A percentile compares a stretch with the other conserved stretches of the same genome.
Evolutionary conservation across 2,113 vertebrate species (phyloP).

Genomic region (Spermophilus dauricus): DNA sequence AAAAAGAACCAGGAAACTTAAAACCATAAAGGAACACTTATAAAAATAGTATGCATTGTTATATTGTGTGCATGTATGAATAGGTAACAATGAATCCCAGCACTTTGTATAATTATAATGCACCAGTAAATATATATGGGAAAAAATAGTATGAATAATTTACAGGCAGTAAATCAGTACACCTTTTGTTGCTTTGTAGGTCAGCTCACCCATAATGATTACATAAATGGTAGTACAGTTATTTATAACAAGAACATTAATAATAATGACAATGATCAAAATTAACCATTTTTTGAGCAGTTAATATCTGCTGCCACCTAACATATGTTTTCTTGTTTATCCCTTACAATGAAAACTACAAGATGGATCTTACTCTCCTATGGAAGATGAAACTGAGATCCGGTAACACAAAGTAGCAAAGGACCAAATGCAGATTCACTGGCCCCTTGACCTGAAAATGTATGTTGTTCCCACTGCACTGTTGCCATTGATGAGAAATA

Average conservation of each 20-base stretch:
- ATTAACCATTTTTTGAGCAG: not conserved
- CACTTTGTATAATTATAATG: too few relatives aligned
- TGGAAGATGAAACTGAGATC: conserved; percentile 37
- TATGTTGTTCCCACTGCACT: not conserved
- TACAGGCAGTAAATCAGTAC: not conserved
- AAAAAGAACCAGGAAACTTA: not conserved
- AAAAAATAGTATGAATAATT: not conserved
- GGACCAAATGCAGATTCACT: not conserved
- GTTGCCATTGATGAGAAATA: conserved; percentile 1
- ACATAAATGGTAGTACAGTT: not conserved
- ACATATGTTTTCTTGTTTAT: not conserved
- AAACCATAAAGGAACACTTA: not conserved
- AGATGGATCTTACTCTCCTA: not conserved
- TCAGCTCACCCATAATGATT: not conserved
- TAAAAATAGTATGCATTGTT: not conserved
- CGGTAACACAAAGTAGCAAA: not conserved
- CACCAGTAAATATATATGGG: not conserved
- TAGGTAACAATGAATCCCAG: too few relatives aligned
- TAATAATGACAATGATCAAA: not conserved
- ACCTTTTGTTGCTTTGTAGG: conserved; percentile 13
- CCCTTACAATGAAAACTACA: not conserved
- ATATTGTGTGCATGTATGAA: too few relatives aligned
- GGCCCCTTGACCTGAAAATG: not conserved
- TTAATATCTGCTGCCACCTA: not conserved
- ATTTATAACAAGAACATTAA: not conserved